Conservation (phyloP, 2,797 vertebrate species). For the Esox masquinongy region DNA sequence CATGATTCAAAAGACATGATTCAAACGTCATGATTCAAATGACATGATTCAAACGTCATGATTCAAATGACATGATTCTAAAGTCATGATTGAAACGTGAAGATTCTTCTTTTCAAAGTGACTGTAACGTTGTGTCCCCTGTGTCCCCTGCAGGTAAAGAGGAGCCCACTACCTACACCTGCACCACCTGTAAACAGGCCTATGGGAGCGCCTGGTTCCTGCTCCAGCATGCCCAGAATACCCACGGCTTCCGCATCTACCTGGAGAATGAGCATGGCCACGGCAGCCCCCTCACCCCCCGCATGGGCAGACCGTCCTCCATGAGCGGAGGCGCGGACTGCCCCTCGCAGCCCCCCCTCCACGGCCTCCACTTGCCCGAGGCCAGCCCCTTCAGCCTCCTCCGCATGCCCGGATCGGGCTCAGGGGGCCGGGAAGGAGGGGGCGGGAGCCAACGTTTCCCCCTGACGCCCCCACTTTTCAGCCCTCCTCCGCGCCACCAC, state of each 20-base stretch:
- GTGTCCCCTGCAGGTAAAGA: slow-evolving; percentile 91
- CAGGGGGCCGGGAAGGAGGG: slow-evolving; percentile 87
- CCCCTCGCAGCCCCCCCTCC: slow-evolving; percentile 95
- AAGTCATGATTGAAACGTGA: too few species aligned
- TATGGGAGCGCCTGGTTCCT: slow-evolving; percentile 99
- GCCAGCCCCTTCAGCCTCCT: slow-evolving; percentile 99
- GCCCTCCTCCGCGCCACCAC: slow-evolving; percentile 97
- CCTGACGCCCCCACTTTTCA: slow-evolving; percentile 97
- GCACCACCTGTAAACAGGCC: slow-evolving; percentile 99
- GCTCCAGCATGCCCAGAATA: slow-evolving; percentile 99
- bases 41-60: too few species aligned
- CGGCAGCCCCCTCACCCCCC: slow-evolving; percentile 95
- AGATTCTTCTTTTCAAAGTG: background rate
- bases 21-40: too few species aligned
- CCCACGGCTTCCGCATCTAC: slow-evolving; percentile 98
- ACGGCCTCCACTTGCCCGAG: slow-evolving; percentile 98
- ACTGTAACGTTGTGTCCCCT: background rate
- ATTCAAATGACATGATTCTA: too few species aligned
- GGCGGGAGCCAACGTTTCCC: slow-evolving; percentile 89
- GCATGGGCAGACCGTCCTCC: slow-evolving; percentile 91
- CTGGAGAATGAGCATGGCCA: slow-evolving; percentile 98
- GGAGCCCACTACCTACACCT: slow-evolving; percentile 98
- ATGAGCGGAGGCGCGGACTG: slow-evolving; percentile 91
- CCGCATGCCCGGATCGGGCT: slow-evolving; percentile 94
- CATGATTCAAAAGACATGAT: too few species aligned